phyloP scores from a whole-genome alignment of 2,888 invertebrate genomes.

The Sisyra terminalis region DNA sequence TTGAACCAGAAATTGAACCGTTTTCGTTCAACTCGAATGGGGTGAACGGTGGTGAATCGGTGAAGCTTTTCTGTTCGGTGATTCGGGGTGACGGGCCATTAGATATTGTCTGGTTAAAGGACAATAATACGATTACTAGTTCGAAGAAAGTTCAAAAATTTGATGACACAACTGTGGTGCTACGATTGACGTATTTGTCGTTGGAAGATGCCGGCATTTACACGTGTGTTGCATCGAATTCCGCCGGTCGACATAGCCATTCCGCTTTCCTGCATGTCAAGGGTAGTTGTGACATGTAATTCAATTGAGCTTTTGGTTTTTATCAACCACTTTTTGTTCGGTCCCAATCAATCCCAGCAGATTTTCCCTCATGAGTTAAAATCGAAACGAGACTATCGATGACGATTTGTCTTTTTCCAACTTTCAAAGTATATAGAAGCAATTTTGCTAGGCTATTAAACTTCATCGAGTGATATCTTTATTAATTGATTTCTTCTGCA shows the following conservation, averaged over 20 bases:
- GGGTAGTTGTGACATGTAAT: constrained; percentile 27
- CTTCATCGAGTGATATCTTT: no score
- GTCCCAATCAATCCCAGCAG: background rate
- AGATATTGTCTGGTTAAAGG: constrained; percentile 39
- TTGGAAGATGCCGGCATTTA: constrained; percentile 28
- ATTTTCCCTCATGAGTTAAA: background rate
- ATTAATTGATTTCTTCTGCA: no score
- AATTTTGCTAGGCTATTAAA: no score
- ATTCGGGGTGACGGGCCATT: constrained; percentile 46
- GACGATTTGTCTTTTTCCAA: no score
- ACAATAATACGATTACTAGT: constrained; percentile 20
- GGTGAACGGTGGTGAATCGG: constrained; percentile 32
- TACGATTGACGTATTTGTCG: constrained; percentile 28
- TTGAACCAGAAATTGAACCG: constrained; percentile 33
- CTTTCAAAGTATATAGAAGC: no score
- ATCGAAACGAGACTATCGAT: no score
- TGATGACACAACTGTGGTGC: constrained; percentile 31
- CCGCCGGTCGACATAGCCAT: constrained; percentile 23
- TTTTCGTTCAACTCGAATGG: constrained; percentile 32
- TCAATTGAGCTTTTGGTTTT: constrained; percentile 15
- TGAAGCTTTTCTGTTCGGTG: constrained; percentile 36
- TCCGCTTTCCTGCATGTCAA: constrained; percentile 27
- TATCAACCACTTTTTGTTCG: constrained; percentile 18
- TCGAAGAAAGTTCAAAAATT: constrained; percentile 22
- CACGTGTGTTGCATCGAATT: constrained; percentile 25